phyloP scores from a whole-genome alignment of 2,797 vertebrate species.

The Coregonus suidteri region DNA sequence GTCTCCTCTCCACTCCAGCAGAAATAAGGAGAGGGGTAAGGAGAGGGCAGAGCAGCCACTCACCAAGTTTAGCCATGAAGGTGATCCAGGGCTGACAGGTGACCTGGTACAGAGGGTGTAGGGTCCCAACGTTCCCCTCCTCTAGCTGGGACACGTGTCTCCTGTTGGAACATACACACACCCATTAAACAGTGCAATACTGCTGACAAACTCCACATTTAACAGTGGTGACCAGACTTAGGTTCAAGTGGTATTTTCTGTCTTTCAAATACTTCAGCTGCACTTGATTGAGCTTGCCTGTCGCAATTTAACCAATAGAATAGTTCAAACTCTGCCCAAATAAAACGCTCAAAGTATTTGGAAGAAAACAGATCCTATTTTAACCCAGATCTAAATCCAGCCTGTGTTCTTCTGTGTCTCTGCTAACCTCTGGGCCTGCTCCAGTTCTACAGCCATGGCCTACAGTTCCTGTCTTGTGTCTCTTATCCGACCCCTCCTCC shows the following conservation, averaged over 20 bases:
- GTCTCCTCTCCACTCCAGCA: neutral
- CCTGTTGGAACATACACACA: conserved; percentile 64
- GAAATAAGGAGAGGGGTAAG: neutral
- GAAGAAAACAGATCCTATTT: neutral
- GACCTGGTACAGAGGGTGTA: conserved; percentile 84
- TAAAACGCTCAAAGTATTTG: neutral
- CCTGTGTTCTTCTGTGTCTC: neutral
- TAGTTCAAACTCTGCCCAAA: neutral
- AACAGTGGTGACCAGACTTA: neutral
- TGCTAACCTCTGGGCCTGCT: conserved; percentile 83
- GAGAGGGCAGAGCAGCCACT: conserved; percentile 35
- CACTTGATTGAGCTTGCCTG: neutral
- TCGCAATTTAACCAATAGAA: neutral
- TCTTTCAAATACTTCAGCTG: neutral
- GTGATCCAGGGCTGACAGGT: conserved; percentile 86
- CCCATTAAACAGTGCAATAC: neutral
- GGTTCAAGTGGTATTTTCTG: neutral
- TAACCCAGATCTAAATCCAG: neutral
- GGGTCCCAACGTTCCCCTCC: conserved; percentile 86
- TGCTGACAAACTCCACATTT: neutral
- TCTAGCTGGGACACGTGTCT: conserved; percentile 85
- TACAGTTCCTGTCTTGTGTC: conserved; percentile 94
- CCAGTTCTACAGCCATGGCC: conserved; percentile 75
- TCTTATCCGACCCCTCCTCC: conserved; percentile 86
- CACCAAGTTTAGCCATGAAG: conserved; percentile 90